A percentile compares a stretch with the other conserved stretches of the same genome.
These are phyloP conservation scores for Pteropus rufus DNA, from an alignment of 2,797 vertebrate species.

Conservation along the genomic window DNA sequence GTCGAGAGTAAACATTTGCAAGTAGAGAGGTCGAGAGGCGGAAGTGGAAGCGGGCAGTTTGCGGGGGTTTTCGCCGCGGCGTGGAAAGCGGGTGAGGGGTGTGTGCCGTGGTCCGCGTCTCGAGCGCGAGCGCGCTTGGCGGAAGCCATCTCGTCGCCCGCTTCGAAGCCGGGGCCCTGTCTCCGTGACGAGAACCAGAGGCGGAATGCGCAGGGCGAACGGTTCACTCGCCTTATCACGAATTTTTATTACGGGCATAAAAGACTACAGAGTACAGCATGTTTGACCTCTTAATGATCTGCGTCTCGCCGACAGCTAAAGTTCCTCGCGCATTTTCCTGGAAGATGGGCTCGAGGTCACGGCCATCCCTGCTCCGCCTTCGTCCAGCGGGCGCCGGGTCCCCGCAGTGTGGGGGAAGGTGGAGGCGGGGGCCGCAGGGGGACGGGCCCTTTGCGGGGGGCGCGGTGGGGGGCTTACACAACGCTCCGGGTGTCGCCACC, in stretches of 20 bases:
- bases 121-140: background rate
- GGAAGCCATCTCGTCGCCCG: background rate
- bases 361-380: background rate
- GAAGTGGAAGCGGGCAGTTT: background rate
- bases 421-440: background rate
- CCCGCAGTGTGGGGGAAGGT: accelerated
- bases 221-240: background rate
- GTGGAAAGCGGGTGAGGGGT: background rate
- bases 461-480: no score
- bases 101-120: accelerated
- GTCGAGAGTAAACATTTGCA: background rate
- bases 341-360: no score
- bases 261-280: background rate
- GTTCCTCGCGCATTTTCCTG: background rate
- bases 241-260: background rate
- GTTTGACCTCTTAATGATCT: background rate
- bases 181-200: conserved; percentile 41
- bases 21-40: background rate
- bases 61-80: background rate
- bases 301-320: background rate
- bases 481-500: accelerated
- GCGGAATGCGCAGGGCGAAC: background rate
- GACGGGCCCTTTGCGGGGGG: no score
- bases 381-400: accelerated
- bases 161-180: conserved; percentile 38